Percentiles rank a stretch among this genome's conserved stretches.
phyloP scores from a whole-genome alignment of 2,888 invertebrate species.

The Limnephilus marmoratus region DNA sequence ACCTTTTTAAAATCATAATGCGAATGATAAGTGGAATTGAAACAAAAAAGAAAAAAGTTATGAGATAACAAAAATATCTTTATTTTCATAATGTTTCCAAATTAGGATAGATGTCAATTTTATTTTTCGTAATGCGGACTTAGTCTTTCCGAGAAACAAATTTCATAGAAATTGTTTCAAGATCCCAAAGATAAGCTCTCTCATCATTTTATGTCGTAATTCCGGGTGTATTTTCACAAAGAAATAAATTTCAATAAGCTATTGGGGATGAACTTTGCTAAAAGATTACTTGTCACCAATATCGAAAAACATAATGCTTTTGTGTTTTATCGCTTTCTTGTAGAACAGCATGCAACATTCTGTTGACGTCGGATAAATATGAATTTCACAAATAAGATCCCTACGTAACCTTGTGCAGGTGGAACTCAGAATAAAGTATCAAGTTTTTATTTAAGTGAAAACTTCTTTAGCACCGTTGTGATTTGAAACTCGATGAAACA shows the following conservation, averaged over 20 bases:
- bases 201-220: not conserved
- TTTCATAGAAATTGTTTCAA: not conserved
- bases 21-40: no score
- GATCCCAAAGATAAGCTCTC: not conserved
- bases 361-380: not conserved
- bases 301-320: not conserved
- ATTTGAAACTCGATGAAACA: no score
- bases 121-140: not conserved
- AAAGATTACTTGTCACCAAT: not conserved
- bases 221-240: not conserved
- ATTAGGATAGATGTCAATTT: not conserved
- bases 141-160: not conserved
- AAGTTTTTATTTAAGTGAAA: no score
- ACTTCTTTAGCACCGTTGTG: no score
- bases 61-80: not conserved
- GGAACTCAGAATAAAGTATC: not conserved
- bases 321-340: not conserved
- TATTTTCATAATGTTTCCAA: not conserved
- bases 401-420: not conserved
- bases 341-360: not conserved
- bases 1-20: no score
- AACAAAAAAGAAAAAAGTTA: not conserved
- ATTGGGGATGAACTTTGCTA: not conserved
- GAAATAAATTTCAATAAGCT: not conserved
- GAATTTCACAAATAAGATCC: not conserved